These are phyloP conservation scores for Notamacropus eugenii DNA, from an alignment of 2,797 vertebrate species.

Conservation along the genomic window DNA sequence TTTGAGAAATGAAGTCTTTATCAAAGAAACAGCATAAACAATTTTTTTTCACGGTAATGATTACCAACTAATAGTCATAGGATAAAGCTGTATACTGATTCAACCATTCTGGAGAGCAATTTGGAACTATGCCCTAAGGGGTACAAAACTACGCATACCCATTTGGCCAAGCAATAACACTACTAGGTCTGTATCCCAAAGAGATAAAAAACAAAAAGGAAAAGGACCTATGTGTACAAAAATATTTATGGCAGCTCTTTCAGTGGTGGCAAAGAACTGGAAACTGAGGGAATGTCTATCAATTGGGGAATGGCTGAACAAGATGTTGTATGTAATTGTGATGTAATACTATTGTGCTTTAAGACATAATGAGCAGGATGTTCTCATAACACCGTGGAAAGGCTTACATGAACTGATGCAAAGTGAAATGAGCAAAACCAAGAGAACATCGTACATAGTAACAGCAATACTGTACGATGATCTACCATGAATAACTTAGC, in stretches of 20 bases:
- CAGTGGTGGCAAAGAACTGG: not conserved
- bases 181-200: not conserved
- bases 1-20: too few species aligned
- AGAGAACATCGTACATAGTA: not conserved
- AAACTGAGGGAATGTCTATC: not conserved
- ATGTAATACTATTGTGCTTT: not conserved
- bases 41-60: too few species aligned
- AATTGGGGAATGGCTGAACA: not conserved
- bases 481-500: not conserved
- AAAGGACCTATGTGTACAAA: not conserved
- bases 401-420: not conserved
- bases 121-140: not conserved
- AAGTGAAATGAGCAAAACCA: not conserved
- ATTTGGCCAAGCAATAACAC: not conserved
- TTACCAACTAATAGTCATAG: too few species aligned
- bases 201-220: not conserved
- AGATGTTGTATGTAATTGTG: not conserved
- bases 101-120: not conserved
- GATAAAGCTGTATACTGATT: not conserved
- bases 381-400: not conserved
- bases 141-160: not conserved
- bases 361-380: not conserved
- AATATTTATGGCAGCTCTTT: too few species aligned
- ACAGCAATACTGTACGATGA: not conserved
- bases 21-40: too few species aligned